Percentiles rank a stretch among this genome's conserved stretches.
Evolutionary conservation across 2,113 vertebrate genomes (phyloP).

Genomic region (Esox niger): DNA sequence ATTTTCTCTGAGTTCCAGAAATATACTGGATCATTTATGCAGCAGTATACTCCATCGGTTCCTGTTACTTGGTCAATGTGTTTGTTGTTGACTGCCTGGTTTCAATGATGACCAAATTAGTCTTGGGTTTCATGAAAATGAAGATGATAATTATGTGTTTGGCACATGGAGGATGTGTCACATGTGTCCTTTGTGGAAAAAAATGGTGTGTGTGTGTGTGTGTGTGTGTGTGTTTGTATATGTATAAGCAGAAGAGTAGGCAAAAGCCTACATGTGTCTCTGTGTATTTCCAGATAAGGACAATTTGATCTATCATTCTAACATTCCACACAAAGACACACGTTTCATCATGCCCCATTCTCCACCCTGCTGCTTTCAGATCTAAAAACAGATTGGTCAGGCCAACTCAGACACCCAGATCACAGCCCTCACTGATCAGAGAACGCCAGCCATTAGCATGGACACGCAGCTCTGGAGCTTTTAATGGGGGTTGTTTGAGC

Average conservation of each 20-base stretch:
- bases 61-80: constrained; percentile 5
- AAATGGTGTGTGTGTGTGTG: constrained; percentile 4
- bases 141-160: constrained; percentile 47
- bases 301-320: constrained; percentile 20
- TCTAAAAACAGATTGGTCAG: constrained; percentile 56
- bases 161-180: constrained; percentile 37
- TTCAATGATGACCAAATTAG: constrained; percentile 39
- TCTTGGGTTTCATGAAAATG: constrained; percentile 28
- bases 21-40: too few relatives aligned
- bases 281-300: not conserved
- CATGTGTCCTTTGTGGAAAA: constrained; percentile 37
- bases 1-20: too few relatives aligned
- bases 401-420: constrained; percentile 22
- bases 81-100: constrained; percentile 34
- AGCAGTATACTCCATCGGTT: too few relatives aligned
- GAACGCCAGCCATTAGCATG: constrained; percentile 3
- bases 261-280: not conserved
- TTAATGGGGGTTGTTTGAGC: constrained; percentile 44
- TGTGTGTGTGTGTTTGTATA: not conserved
- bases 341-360: constrained; percentile 12
- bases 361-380: constrained; percentile 6
- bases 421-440: constrained; percentile 15
- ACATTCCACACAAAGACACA: constrained; percentile 29
- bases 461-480: constrained; percentile 36
- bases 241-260: not conserved